Evolutionary conservation across 1,140 invertebrate species (phyloP).

Genomic region (Hermatobates lingyangjiaoensis): DNA sequence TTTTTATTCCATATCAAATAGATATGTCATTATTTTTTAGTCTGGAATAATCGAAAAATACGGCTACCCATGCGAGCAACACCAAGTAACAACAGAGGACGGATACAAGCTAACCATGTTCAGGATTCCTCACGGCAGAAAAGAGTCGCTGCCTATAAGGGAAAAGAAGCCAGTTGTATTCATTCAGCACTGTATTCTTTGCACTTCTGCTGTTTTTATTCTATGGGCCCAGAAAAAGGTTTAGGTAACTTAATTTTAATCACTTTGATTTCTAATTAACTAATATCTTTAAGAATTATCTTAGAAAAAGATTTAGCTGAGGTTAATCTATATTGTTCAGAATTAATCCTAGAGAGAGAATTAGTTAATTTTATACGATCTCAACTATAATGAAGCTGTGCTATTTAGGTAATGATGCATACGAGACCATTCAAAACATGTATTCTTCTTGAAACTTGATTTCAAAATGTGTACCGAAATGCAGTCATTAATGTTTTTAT

Average conservation of each 20-base stretch:
- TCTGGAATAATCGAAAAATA: constrained; percentile 29
- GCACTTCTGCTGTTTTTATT: constrained; percentile 43
- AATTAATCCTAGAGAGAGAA: too few relatives aligned
- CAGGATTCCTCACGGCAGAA: constrained; percentile 32
- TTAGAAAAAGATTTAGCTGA: too few relatives aligned
- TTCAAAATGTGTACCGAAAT: too few relatives aligned
- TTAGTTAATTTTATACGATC: too few relatives aligned
- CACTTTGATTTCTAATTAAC: constrained; percentile 1
- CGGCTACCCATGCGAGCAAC: constrained; percentile 42
- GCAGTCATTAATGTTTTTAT: too few relatives aligned
- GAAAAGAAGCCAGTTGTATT: constrained; percentile 30
- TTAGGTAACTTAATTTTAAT: constrained; percentile 30
- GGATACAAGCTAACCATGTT: constrained; percentile 47
- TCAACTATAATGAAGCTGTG: too few relatives aligned
- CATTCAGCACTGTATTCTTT: constrained; percentile 48
- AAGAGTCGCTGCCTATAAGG: constrained; percentile 10
- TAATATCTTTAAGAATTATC: too few relatives aligned
- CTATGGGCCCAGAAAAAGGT: constrained; percentile 37
- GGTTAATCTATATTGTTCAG: too few relatives aligned
- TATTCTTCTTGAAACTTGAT: too few relatives aligned
- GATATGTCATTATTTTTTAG: constrained; percentile 22
- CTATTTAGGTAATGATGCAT: too few relatives aligned
- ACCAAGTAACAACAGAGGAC: constrained; percentile 42
- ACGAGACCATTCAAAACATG: too few relatives aligned
- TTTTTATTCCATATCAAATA: too few relatives aligned